These are phyloP conservation scores for Aythya baeri DNA, from an alignment of 2,113 vertebrate genomes.

Conservation along the genomic window DNA sequence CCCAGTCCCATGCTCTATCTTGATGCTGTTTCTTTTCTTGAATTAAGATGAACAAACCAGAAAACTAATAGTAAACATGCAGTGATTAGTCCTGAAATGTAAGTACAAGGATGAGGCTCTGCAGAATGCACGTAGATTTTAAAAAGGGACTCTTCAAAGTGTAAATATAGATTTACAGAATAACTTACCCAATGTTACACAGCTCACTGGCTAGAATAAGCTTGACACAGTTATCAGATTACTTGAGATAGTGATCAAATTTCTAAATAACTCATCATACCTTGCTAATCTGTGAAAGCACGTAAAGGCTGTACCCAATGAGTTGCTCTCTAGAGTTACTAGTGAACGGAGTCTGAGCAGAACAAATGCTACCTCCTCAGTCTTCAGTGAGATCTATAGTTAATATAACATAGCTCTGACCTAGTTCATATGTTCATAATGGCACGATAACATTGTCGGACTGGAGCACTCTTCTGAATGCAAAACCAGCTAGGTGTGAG, in stretches of 20 bases:
- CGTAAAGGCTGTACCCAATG: not conserved
- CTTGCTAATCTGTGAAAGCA: not conserved
- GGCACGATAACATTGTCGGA: not conserved
- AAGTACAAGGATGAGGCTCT: accelerated
- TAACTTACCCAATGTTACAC: not conserved
- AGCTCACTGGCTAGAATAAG: not conserved
- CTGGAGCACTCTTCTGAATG: not conserved
- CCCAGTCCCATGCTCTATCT: not conserved
- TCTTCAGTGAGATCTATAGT: not conserved
- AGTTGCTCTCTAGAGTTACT: not conserved
- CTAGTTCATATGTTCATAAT: not conserved
- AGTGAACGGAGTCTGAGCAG: not conserved
- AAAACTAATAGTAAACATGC: not conserved
- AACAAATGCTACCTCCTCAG: not conserved
- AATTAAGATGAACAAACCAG: not conserved
- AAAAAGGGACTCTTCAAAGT: not conserved
- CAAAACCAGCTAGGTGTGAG: not conserved
- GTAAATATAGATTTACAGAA: not conserved
- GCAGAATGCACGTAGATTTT: not conserved
- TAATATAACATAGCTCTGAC: not conserved
- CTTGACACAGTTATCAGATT: not conserved
- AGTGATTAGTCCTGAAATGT: not conserved
- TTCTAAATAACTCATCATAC: not conserved
- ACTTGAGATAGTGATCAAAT: not conserved
- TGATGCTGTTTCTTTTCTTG: not conserved